Evolutionary conservation across 2,113 vertebrate species (phyloP), one percentile per base, ranked within the genome.

Genomic region (Centrocercus urophasianus): DNA sequence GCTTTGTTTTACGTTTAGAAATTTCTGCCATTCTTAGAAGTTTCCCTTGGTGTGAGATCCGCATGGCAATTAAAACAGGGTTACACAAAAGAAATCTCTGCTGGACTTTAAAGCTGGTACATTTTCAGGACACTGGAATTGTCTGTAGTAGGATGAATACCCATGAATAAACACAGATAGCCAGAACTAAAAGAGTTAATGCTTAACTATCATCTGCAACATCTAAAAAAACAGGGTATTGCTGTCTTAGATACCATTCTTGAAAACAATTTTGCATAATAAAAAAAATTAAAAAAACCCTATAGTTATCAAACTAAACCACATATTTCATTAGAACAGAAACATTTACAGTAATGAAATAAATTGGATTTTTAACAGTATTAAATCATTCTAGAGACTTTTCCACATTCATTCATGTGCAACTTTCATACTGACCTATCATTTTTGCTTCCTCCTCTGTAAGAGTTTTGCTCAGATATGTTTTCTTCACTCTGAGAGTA

Each of bases 401-500:
- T 27, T 64, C 63, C 50, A 59, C 11, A 42, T 52, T 57, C 25
- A 67, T 63, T 72, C 18, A 18, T 30, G 59, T 60, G 21, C 72
- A 86, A 70, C 21, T 40, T 88, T 77, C 34, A 45, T 75, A 96
- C 98, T 97, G 83, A 99, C 99, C 99, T 96, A 99, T 99, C 95
- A 99, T 98, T 97, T 99, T 99, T 91, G 99, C 99, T 97, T 99
- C 99, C 85, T 99, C 99, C 94, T 99, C 99, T 15, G 99, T 99
- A 4, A 99, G 98, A 5, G 99, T 99, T 97, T 99, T 99, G 98
- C 99, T 99, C 93, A 99, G 97, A 83, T 99, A 99, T 0, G 99
- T 99, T 97, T 99, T 99, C 97, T 99, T 99, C 93, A 99, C 99
- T 95, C 99, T 98, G 70, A 99, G 93, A 3, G 99, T 99, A 97